phyloP scores from a whole-genome alignment of 2,888 invertebrate species.

The Agriopis marginaria region DNA sequence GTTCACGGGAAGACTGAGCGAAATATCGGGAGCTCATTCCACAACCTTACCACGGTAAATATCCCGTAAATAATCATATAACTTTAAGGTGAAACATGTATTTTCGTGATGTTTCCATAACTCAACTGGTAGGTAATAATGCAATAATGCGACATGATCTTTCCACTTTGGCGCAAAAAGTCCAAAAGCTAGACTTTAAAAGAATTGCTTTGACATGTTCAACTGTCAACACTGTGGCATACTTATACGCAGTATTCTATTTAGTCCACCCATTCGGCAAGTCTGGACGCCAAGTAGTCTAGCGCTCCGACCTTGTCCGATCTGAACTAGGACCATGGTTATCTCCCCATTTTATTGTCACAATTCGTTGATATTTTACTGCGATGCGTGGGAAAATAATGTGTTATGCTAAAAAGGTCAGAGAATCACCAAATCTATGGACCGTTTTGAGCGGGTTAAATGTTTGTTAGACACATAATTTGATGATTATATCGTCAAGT shows the following conservation, averaged over 20 bases:
- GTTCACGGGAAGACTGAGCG: too few relatives aligned
- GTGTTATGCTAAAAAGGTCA: slow-evolving; percentile 21
- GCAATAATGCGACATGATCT: too few relatives aligned
- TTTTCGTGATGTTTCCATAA: too few relatives aligned
- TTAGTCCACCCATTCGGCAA: slow-evolving; percentile 9
- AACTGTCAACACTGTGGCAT: not conserved
- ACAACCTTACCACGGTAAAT: too few relatives aligned
- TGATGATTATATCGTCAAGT: not conserved
- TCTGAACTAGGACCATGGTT: slow-evolving; percentile 10
- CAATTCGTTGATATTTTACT: slow-evolving; percentile 19
- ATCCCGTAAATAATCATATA: too few relatives aligned
- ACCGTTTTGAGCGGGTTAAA: not conserved
- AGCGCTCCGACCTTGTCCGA: slow-evolving; percentile 30
- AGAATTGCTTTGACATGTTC: too few relatives aligned
- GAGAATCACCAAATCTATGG: not conserved
- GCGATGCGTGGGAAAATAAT: slow-evolving; percentile 18
- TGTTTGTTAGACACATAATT: not conserved
- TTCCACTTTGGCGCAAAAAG: too few relatives aligned
- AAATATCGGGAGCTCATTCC: too few relatives aligned
- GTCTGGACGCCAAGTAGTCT: slow-evolving; percentile 34
- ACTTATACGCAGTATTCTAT: too few relatives aligned
- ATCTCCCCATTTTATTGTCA: slow-evolving; percentile 21
- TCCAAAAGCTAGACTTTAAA: too few relatives aligned
- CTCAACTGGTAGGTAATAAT: too few relatives aligned
- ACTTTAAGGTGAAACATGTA: too few relatives aligned